These are phyloP conservation scores for Indicator indicator DNA, from an alignment of 2,113 vertebrate genomes.

Conservation along the genomic window DNA sequence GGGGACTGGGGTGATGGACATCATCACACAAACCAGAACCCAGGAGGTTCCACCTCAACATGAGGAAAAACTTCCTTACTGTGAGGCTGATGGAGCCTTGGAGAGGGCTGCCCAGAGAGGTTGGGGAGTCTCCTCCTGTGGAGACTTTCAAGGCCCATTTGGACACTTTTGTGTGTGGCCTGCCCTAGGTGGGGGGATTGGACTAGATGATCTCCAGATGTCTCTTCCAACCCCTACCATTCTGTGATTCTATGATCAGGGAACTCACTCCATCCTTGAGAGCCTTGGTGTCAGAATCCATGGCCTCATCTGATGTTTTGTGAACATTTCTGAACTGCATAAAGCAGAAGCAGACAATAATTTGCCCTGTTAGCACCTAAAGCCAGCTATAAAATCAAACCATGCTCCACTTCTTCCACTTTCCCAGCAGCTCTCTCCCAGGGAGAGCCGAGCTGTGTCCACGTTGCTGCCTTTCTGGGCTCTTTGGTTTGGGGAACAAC, in stretches of 20 bases:
- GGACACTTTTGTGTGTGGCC: no score
- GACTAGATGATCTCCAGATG: no score
- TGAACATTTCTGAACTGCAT: neutral
- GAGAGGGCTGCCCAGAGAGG: no score
- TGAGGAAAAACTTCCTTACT: no score
- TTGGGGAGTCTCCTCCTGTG: no score
- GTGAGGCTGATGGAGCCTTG: no score
- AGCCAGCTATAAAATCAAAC: neutral
- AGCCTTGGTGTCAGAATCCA: neutral
- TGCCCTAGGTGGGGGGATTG: no score
- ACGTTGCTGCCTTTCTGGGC: neutral
- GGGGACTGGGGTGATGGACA: neutral
- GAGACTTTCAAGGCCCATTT: no score
- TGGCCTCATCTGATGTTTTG: neutral
- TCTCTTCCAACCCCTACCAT: no score
- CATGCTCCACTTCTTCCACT: rapidly evolving
- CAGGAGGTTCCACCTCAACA: no score
- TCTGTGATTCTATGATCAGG: no score
- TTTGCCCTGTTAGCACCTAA: neutral
- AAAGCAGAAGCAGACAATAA: neutral
- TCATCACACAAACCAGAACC: no score
- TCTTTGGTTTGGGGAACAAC: neutral
- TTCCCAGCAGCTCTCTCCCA: neutral
- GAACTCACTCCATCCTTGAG: neutral
- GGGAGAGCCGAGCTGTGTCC: neutral